Conservation (phyloP, 2,888 invertebrate species). For the Campoplex capitator region DNA sequence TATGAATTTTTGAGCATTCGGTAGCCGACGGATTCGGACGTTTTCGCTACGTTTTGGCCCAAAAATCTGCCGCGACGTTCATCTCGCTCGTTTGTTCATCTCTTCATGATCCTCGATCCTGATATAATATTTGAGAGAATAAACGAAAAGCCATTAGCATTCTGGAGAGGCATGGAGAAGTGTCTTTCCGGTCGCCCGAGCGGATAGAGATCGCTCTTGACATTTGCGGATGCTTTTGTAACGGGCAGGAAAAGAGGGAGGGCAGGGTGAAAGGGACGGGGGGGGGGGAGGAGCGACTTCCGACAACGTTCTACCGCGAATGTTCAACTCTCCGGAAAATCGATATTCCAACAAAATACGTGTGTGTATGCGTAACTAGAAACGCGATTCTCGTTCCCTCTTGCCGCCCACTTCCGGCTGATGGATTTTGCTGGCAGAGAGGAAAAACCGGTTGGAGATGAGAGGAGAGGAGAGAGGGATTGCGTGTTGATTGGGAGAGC, state of each 20-base stretch:
- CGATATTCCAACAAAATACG: slow-evolving; percentile 58
- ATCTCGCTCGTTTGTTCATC: not conserved
- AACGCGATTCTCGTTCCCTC: slow-evolving; percentile 42
- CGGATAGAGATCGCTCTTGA: slow-evolving; percentile 24
- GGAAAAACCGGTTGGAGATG: slow-evolving; percentile 18
- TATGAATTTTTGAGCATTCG: not conserved
- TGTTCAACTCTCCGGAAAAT: slow-evolving; percentile 63
- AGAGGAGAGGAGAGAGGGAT: slow-evolving; percentile 14
- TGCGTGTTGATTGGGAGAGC: slow-evolving; percentile 26
- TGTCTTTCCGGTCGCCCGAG: slow-evolving; percentile 42
- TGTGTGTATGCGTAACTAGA: slow-evolving; percentile 1
- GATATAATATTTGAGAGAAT: slow-evolving; percentile 10
- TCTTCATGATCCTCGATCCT: not conserved
- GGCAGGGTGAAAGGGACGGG: not conserved
- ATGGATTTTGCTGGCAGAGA: slow-evolving; percentile 23
- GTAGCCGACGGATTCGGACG: not conserved
- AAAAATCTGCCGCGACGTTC: no score
- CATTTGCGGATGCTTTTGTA: slow-evolving; percentile 34
- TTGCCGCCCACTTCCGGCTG: slow-evolving; percentile 54
- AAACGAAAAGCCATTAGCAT: slow-evolving; percentile 57
- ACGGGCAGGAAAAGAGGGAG: not conserved
- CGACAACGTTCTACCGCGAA: slow-evolving; percentile 35
- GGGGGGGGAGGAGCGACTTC: slow-evolving; percentile 10
- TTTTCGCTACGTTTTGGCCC: no score
- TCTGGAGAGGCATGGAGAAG: not conserved